Conservation (phyloP, 2,888 invertebrate genomes). For the Loripinus fragilis region DNA sequence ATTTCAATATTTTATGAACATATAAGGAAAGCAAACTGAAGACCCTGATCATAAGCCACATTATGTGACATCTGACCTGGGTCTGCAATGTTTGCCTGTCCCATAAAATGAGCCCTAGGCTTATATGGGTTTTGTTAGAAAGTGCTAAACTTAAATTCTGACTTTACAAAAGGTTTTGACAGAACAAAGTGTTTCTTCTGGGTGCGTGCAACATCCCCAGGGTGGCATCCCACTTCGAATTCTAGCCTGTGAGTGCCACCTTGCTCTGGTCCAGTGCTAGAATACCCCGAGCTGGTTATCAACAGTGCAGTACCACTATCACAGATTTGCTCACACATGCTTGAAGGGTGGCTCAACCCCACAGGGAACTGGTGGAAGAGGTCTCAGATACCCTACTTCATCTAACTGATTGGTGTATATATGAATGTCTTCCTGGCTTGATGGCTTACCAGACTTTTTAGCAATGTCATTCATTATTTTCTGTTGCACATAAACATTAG, state of each 20-base stretch:
- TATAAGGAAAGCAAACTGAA: too few relatives aligned
- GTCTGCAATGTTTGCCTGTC: too few relatives aligned
- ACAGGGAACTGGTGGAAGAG: conserved; percentile 42
- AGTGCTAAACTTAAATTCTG: too few relatives aligned
- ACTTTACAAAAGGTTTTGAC: too few relatives aligned
- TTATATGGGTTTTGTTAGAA: too few relatives aligned
- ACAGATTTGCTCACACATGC: not conserved
- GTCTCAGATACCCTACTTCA: conserved; percentile 30
- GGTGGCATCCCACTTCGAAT: too few relatives aligned
- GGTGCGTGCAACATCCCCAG: too few relatives aligned
- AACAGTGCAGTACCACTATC: not conserved
- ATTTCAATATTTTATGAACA: too few relatives aligned
- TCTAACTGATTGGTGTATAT: conserved; percentile 51
- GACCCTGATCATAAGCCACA: too few relatives aligned
- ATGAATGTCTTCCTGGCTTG: conserved; percentile 40
- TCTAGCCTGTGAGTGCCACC: not conserved
- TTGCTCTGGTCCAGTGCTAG: not conserved
- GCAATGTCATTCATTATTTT: not conserved
- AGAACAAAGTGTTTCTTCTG: too few relatives aligned
- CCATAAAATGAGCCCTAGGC: too few relatives aligned
- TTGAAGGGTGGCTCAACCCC: not conserved
- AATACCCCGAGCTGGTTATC: not conserved
- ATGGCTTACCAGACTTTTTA: not conserved
- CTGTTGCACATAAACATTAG: not conserved
- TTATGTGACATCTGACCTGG: too few relatives aligned